phyloP scores from a whole-genome alignment of 2,113 vertebrate species.

The Megaleporinus macrocephalus region DNA sequence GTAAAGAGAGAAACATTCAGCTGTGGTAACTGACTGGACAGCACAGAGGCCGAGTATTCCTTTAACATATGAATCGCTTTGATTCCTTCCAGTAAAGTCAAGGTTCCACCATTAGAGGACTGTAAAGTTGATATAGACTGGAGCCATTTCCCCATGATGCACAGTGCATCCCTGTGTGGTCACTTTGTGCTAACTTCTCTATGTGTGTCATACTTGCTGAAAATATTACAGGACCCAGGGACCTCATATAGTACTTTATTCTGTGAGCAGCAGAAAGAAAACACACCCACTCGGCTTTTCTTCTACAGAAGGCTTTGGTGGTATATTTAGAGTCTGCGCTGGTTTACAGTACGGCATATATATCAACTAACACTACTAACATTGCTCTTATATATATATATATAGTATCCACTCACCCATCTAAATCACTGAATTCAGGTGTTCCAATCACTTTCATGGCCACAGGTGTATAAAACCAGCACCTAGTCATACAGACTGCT shows the following conservation, averaged over 20 bases:
- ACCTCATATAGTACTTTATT: not conserved
- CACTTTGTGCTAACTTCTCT: not conserved
- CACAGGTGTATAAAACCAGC: too few species aligned
- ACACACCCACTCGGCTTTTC: not conserved
- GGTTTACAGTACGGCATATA: not conserved
- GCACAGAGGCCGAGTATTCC: not conserved
- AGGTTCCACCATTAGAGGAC: not conserved
- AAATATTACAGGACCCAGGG: constrained; percentile 18
- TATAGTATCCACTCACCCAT: too few species aligned
- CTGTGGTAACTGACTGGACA: too few species aligned
- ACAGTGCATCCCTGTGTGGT: constrained; percentile 1
- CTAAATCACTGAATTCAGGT: too few species aligned
- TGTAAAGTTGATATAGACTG: not conserved
- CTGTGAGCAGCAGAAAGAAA: constrained; percentile 1
- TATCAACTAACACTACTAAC: not conserved
- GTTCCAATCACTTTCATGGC: too few species aligned
- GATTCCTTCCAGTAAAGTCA: not conserved
- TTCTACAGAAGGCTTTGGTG: not conserved
- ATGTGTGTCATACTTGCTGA: not conserved
- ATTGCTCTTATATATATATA: too few species aligned
- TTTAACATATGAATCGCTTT: not conserved
- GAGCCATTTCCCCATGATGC: constrained; percentile 25
- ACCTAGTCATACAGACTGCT: too few species aligned
- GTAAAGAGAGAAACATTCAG: not conserved
- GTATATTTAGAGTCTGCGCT: not conserved